Conservation (phyloP, 53 echinoderm and acorn worm genomes). For the Hippasteria phrygiana region DNA sequence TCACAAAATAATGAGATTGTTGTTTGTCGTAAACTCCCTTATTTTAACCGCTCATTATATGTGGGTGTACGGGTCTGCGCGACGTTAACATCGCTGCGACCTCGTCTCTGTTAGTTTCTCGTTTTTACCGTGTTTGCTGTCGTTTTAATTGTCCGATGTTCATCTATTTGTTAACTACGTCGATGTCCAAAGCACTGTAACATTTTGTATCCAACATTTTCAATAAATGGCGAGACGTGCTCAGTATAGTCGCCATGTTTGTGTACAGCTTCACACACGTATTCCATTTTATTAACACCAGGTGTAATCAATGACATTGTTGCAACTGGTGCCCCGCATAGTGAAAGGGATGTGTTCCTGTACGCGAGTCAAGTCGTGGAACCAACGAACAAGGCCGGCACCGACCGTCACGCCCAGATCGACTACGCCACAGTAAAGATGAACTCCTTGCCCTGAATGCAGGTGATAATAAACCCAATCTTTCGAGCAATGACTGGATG, state of each 20-base stretch:
- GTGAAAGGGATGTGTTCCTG: not conserved
- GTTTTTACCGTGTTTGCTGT: not conserved
- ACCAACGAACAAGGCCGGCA: conserved; percentile 22
- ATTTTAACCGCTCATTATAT: too few relatives aligned
- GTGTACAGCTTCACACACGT: conserved; percentile 8
- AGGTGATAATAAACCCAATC: not conserved
- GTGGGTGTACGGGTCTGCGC: not conserved
- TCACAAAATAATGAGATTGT: too few relatives aligned
- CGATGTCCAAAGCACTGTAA: not conserved
- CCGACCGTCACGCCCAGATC: not conserved
- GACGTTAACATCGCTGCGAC: not conserved
- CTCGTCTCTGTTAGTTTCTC: not conserved
- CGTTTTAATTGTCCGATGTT: conserved; percentile 1
- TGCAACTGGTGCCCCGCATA: not conserved
- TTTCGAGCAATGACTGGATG: not conserved
- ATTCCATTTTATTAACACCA: conserved; percentile 6
- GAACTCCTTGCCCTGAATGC: not conserved
- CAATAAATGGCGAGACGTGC: not conserved
- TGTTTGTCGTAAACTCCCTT: too few relatives aligned
- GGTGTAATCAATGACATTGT: conserved; percentile 11
- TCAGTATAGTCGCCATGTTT: not conserved
- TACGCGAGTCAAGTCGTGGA: not conserved
- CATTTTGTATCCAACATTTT: not conserved
- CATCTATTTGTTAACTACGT: not conserved
- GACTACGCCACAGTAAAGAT: not conserved